Evolutionary conservation across 2,888 invertebrate genomes (phyloP).

Genomic region (Chalcis sispes): DNA sequence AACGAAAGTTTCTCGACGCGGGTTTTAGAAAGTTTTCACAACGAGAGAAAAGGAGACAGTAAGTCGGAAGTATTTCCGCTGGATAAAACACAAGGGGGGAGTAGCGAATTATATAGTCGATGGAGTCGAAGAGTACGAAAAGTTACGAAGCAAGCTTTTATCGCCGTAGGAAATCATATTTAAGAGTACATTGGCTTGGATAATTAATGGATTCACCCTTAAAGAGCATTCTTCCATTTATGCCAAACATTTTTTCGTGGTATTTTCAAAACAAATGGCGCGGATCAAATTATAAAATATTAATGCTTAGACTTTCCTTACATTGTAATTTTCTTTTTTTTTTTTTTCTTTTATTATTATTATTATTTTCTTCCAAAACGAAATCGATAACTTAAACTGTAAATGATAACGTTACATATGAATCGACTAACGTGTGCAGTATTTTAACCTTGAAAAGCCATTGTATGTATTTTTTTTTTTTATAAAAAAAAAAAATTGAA

Average conservation of each 20-base stretch:
- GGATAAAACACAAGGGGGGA: conserved; percentile 22
- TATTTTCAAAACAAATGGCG: neutral
- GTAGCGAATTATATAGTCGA: conserved; percentile 45
- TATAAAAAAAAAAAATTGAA: too few relatives aligned
- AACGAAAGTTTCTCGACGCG: conserved; percentile 46
- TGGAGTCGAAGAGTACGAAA: conserved; percentile 47
- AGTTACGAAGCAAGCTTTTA: conserved; percentile 55
- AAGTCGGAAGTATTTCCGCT: conserved; percentile 1
- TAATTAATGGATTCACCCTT: conserved; percentile 64
- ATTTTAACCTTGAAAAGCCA: too few relatives aligned
- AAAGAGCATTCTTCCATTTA: conserved; percentile 13
- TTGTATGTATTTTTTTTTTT: too few relatives aligned
- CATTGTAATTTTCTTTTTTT: too few relatives aligned
- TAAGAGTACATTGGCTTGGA: conserved; percentile 63
- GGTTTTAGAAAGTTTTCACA: conserved; percentile 14
- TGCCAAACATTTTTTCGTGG: conserved; percentile 20
- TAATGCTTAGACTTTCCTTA: neutral
- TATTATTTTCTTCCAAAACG: too few relatives aligned
- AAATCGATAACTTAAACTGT: too few relatives aligned
- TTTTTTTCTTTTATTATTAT: too few relatives aligned
- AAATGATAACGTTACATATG: too few relatives aligned
- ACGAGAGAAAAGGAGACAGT: conserved; percentile 13
- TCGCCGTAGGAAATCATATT: conserved; percentile 65
- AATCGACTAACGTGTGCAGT: too few relatives aligned
- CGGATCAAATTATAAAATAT: neutral